These are phyloP conservation scores for Heliconius sara DNA, from an alignment of 2,888 invertebrate species.

Conservation along the genomic window DNA sequence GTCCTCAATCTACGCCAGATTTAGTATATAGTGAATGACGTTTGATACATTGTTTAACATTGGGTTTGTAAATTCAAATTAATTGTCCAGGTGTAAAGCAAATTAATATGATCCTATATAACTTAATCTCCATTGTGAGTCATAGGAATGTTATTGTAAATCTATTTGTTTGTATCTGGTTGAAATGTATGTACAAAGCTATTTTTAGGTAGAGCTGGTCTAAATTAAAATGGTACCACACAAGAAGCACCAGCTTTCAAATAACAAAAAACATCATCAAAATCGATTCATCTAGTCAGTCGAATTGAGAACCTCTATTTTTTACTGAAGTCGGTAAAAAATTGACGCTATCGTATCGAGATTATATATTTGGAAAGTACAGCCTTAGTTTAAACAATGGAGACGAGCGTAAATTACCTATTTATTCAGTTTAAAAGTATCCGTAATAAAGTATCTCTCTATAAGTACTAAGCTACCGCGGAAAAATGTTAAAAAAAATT, in stretches of 20 bases:
- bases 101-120: slow-evolving; percentile 62
- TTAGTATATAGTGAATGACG: slow-evolving; percentile 21
- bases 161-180: neutral
- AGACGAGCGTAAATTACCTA: too few relatives aligned
- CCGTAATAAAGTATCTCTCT: neutral
- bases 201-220: too few relatives aligned
- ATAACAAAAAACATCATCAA: too few relatives aligned
- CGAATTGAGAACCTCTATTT: too few relatives aligned
- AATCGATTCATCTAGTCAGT: too few relatives aligned
- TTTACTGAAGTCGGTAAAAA: neutral
- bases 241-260: too few relatives aligned
- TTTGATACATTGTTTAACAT: slow-evolving; percentile 33
- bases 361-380: neutral
- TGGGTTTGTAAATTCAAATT: slow-evolving; percentile 56
- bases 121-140: slow-evolving; percentile 50
- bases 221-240: too few relatives aligned
- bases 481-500: neutral
- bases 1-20: slow-evolving; percentile 16
- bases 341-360: neutral
- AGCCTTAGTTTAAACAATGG: too few relatives aligned
- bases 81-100: slow-evolving; percentile 69
- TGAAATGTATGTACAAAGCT: neutral
- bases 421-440: too few relatives aligned
- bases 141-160: slow-evolving; percentile 1
- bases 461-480: neutral